Evolutionary conservation across 2,888 invertebrate genomes (phyloP), one percentile per base, ranked within the genome.

Genomic region (Drosophila cracens): DNA sequence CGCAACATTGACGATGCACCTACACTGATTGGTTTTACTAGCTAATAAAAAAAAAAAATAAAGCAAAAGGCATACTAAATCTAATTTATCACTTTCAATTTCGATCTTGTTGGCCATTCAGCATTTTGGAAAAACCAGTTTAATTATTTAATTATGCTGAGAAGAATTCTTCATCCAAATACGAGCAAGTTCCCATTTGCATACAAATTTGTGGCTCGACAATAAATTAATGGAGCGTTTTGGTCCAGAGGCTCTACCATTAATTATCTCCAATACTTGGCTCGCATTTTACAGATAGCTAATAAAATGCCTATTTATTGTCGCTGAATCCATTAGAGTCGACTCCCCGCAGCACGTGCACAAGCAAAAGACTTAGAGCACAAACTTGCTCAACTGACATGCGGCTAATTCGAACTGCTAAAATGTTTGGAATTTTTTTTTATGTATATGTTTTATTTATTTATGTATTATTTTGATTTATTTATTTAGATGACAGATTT

Each of bases 221-320:
- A 60, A 87, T 84, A 84, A 84, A 83, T 82, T 73, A 79, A 51
- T 46, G 13, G 46, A 59, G 34, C 43, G 25, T 29, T 36, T 49
- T 49, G 18, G 29, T 36, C 36, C 52, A 38, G 59, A 27, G 56
- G 10, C n/a, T 65, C 34, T 27, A 31, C 43, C 33, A 56, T 38
- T 57, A 68, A 57, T 40, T 21, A 31, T 31, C 49, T 43, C 16
- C 43, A 33, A 34, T 56, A 27, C 21, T 40, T 13, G 34, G 58
- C n/a, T 33, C 58, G 34, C 66, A 64, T 52, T 52, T 79, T 29
- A 43, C 38, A 59, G 29, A 56, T 13, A 29, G n/a, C 72, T 71
- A 80, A 85, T 85, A 69, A 84, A 85, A 87, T 76, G 80, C 64
- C 72, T 46, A 79, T 82, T 71, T 71, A 71, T 69, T 71, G 65